These are phyloP conservation scores for Agonopterix subpropinquella DNA, from an alignment of 2,888 invertebrate species.

Conservation along the genomic window DNA sequence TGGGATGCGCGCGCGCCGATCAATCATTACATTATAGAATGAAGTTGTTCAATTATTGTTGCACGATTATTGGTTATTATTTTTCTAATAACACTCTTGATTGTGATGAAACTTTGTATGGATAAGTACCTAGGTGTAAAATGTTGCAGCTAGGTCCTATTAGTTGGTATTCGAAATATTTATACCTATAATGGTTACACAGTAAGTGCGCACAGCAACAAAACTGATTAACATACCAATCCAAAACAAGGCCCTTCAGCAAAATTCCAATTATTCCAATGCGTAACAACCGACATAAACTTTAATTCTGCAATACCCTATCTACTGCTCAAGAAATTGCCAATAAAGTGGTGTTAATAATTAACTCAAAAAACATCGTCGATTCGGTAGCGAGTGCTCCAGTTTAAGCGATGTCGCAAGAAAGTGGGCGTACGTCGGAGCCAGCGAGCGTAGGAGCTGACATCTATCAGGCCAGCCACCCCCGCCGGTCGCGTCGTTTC, in stretches of 20 bases:
- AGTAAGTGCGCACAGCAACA: background rate
- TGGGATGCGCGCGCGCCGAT: conserved; percentile 56
- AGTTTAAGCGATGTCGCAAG: conserved; percentile 60
- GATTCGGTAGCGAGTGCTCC: conserved; percentile 55
- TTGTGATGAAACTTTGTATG: conserved; percentile 26
- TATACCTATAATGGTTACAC: no score
- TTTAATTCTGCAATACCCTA: conserved; percentile 6
- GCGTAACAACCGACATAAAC: no score
- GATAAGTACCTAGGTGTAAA: background rate
- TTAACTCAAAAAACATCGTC: conserved; percentile 5
- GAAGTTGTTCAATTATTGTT: conserved; percentile 57
- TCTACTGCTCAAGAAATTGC: conserved; percentile 21
- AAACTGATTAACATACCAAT: conserved; percentile 2
- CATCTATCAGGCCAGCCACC: conserved; percentile 56
- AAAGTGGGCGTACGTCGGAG: conserved; percentile 51
- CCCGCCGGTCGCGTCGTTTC: conserved; percentile 40
- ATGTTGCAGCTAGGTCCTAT: no score
- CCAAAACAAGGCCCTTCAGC: conserved; percentile 6
- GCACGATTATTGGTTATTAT: conserved; percentile 43
- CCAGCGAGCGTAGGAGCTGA: conserved; percentile 46
- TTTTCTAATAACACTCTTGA: conserved; percentile 43
- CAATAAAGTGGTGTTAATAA: conserved; percentile 29
- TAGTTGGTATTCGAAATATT: no score
- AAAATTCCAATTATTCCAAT: background rate
- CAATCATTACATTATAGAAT: conserved; percentile 55